These are phyloP conservation scores for Poeciliopsis retropinna DNA, from an alignment of 2,113 vertebrate species.

Conservation along the genomic window DNA sequence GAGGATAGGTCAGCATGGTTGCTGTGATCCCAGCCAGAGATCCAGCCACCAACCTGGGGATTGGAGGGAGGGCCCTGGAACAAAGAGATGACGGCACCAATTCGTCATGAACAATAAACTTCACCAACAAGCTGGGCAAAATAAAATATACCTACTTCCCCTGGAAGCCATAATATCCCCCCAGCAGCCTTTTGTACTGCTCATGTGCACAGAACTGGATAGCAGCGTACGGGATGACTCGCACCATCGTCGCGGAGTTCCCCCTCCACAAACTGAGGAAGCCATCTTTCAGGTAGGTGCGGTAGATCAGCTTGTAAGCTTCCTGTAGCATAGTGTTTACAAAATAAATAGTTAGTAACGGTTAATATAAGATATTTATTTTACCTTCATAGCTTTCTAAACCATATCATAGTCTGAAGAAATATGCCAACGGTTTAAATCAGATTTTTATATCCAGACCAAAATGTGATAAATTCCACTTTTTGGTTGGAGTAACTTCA, in stretches of 20 bases:
- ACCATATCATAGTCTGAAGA: background rate
- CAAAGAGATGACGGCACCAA: background rate
- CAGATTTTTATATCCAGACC: background rate
- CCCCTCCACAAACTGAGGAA: constrained; percentile 96
- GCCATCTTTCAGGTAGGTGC: constrained; percentile 92
- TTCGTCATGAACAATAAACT: constrained; percentile 2
- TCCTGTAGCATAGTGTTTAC: constrained; percentile 79
- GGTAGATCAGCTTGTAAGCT: constrained; percentile 92
- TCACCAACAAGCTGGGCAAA: background rate
- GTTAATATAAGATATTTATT: no score
- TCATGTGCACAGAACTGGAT: constrained; percentile 98
- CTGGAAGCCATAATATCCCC: constrained; percentile 89
- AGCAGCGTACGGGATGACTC: constrained; percentile 94
- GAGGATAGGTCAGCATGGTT: constrained; percentile 91
- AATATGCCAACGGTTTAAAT: no score
- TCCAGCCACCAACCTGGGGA: constrained; percentile 91
- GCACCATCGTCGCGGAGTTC: constrained; percentile 98
- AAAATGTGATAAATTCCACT: background rate
- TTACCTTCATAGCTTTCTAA: background rate
- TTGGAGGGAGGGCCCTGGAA: constrained; percentile 86
- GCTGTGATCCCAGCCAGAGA: constrained; percentile 92
- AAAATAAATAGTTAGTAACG: background rate
- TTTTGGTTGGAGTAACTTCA: background rate
- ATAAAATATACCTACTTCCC: constrained; percentile 85
- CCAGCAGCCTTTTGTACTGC: constrained; percentile 92